Percentiles rank a stretch among this genome's conserved stretches.
These are phyloP conservation scores for Coptodon rendalli DNA, from an alignment of 2,113 vertebrate genomes.

Conservation along the genomic window DNA sequence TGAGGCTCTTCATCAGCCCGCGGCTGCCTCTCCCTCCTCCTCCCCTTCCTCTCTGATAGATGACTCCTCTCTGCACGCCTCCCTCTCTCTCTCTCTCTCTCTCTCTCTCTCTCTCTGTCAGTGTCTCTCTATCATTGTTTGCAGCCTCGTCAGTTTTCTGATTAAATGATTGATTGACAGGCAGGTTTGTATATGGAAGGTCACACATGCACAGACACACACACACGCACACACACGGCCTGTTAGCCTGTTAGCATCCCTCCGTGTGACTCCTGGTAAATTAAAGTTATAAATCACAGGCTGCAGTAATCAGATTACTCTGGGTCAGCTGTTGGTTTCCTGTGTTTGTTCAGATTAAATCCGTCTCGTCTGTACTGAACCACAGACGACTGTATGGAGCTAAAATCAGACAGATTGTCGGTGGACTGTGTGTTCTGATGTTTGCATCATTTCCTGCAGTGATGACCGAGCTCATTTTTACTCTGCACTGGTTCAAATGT, in stretches of 20 bases:
- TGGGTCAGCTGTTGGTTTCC: not conserved
- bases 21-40: not conserved
- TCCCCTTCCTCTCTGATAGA: not conserved
- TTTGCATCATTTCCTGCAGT: not conserved
- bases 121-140: conserved; percentile 9
- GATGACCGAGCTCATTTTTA: not conserved
- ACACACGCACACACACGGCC: not conserved
- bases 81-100: not conserved
- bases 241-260: not conserved
- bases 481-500: rapidly evolving
- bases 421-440: not conserved
- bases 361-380: not conserved
- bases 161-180: conserved; percentile 11
- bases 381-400: not conserved
- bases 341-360: not conserved
- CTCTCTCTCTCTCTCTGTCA: not conserved
- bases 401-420: not conserved
- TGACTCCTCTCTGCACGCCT: not conserved
- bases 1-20: not conserved
- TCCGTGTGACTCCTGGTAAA: not conserved
- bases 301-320: not conserved
- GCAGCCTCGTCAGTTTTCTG: not conserved
- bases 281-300: not conserved
- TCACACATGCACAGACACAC: not conserved
- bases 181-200: not conserved